Conservation (phyloP, 2,113 vertebrate species). For the Petaurus breviceps region DNA sequence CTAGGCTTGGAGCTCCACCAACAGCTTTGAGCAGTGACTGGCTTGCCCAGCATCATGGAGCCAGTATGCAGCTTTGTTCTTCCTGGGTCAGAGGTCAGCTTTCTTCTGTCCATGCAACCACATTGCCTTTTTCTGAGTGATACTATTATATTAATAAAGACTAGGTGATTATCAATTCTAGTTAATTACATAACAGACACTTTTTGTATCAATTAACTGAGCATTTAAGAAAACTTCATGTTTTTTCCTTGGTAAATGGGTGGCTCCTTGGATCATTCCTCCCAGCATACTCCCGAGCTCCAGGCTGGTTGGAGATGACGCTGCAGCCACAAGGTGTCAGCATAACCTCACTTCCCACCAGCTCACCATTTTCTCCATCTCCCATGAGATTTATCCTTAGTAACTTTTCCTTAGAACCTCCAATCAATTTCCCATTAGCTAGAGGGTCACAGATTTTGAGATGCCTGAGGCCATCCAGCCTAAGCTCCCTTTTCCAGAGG, state of each 20-base stretch:
- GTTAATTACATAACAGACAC: neutral
- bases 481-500: neutral
- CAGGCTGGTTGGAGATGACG: neutral
- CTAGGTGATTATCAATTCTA: neutral
- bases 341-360: neutral
- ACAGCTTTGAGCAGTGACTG: neutral
- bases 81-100: neutral
- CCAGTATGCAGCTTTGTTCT: neutral
- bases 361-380: neutral
- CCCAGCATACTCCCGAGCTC: neutral
- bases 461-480: too few species aligned
- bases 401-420: neutral
- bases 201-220: neutral
- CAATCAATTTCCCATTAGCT: neutral
- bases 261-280: neutral
- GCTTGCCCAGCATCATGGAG: neutral
- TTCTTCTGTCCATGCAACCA: neutral
- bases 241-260: neutral
- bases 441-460: neutral
- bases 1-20: too few species aligned
- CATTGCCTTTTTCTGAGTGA: neutral
- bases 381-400: neutral
- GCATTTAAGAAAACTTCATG: neutral
- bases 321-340: neutral
- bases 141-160: neutral